Conservation (phyloP, 2,888 invertebrate species). For the Plebejus melissa region DNA sequence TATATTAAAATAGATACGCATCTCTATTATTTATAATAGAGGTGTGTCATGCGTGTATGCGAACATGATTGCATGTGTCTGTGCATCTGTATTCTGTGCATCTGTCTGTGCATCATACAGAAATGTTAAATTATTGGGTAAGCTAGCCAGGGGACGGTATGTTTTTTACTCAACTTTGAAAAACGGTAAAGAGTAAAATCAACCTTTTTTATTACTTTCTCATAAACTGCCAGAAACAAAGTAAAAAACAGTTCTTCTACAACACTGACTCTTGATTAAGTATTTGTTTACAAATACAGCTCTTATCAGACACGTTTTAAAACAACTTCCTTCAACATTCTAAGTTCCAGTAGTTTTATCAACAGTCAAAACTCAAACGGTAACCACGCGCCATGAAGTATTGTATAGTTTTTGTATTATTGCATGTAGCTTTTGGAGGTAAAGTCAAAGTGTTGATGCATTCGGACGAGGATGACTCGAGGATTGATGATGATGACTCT, state of each 20-base stretch:
- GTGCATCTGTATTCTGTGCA: no score
- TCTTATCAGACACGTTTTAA: neutral
- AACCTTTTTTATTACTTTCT: neutral
- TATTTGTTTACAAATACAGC: neutral
- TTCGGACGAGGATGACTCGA: conserved; percentile 64
- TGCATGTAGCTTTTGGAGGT: conserved; percentile 50
- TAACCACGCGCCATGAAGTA: conserved; percentile 37
- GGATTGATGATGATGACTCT: conserved; percentile 44
- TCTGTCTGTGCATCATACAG: no score
- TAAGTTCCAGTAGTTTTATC: neutral
- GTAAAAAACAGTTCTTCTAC: neutral
- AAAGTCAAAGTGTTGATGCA: conserved; percentile 69
- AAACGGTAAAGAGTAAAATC: neutral
- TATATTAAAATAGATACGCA: no score
- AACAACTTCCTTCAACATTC: conserved; percentile 9
- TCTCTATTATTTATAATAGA: no score
- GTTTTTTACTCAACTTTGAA: neutral
- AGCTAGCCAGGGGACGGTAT: no score
- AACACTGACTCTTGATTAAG: neutral
- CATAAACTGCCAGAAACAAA: neutral
- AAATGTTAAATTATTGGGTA: no score
- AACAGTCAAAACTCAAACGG: neutral
- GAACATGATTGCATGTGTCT: no score
- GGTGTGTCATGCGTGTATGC: no score
- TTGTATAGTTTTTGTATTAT: conserved; percentile 44